These are phyloP conservation scores for Cercopithecus mona DNA, from an alignment of 2,113 vertebrate genomes.

Conservation along the genomic window DNA sequence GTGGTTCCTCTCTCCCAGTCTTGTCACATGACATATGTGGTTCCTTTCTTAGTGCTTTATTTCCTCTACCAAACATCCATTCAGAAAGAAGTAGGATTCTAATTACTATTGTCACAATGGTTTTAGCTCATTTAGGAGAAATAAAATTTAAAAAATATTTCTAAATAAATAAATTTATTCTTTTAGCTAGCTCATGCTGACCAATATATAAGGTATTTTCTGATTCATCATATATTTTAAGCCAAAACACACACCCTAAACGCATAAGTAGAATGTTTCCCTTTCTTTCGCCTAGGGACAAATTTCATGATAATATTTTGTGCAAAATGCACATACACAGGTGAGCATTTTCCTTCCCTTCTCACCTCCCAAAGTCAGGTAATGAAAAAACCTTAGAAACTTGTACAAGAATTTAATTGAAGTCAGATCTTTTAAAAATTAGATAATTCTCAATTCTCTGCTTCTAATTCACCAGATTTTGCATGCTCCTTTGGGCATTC, in stretches of 20 bases:
- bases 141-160: not conserved
- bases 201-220: not conserved
- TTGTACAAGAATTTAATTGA: not conserved
- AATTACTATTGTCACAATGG: not conserved
- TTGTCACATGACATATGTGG: not conserved
- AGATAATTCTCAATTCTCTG: not conserved
- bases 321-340: not conserved
- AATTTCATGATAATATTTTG: not conserved
- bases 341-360: not conserved
- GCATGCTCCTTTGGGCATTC: not conserved
- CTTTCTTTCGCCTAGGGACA: not conserved
- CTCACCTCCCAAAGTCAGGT: not conserved
- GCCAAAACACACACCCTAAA: not conserved
- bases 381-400: not conserved
- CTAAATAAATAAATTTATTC: not conserved
- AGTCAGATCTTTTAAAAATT: conserved; percentile 12
- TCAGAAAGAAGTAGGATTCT: not conserved
- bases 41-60: not conserved
- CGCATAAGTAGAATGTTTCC: not conserved
- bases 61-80: not conserved
- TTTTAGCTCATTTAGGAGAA: not conserved
- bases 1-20: not conserved
- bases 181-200: not conserved
- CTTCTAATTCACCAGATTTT: not conserved
- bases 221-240: not conserved